Evolutionary conservation across 2,888 invertebrate species (phyloP), one percentile per base, ranked within the genome.

Genomic region (Parnassius smintheus): DNA sequence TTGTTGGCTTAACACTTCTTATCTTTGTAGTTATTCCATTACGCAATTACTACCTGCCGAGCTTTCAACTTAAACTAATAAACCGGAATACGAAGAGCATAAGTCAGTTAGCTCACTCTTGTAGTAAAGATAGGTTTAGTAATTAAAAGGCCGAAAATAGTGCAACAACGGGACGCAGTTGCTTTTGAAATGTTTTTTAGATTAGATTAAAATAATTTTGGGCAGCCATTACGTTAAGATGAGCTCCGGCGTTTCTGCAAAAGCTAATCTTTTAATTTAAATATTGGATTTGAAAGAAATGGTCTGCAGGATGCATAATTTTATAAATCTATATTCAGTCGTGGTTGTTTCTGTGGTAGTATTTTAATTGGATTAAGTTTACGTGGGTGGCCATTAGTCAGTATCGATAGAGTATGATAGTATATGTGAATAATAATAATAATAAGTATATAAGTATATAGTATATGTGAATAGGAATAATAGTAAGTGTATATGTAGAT

Each of bases 141-240:
- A 71, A 66, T 66, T 58, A 59, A 60, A 54, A 62, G 59, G 11
- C n/a, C 22, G 48, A 55, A 66, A 61, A 65, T 54, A 55, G 48
- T 35, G 35, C 35, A 49, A 54, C 35, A 12, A 48, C 13, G 46
- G 52, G 4, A 2, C 25, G 22, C 13, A n/a, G 18, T n/a, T 44
- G 22, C 35, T 45, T 59, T 25, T 13, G 52, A 22, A 45, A 13
- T 35, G 52, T 10, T 35, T 9, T 9, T 65, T 65, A 61, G 58
- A 59, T 59, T 13, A 66, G 56, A 45, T 58, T 50, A n/a, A 46
- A 44, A 10, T 22, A 12, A 52, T 41, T 46, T 46, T 53, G 51
- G 52, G 45, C 10, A 46, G 52, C 53, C 52, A n/a, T 41, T 42
- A 54, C 48, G 48, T 12, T 41, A 46, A 59, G 9, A 25, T 10